A percentile compares a stretch with the other conserved stretches of the same genome.
These are phyloP conservation scores for Penelope pileata DNA, from an alignment of 2,113 vertebrate genomes.

Conservation along the genomic window DNA sequence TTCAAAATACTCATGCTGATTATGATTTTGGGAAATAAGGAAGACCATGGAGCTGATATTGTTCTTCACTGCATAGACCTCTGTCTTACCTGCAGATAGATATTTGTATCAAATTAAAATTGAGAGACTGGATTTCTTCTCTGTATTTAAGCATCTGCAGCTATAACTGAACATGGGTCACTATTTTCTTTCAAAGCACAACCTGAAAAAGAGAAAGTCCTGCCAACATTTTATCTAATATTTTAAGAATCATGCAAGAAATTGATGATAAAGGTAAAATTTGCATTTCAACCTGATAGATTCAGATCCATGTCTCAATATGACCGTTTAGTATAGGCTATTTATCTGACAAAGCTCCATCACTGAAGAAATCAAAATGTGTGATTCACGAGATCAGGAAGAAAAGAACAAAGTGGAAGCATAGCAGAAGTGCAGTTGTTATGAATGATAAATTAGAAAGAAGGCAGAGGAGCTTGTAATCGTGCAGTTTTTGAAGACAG, in stretches of 20 bases:
- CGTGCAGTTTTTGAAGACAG: not conserved
- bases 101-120: not conserved
- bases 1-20: not conserved
- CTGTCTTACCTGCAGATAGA: not conserved
- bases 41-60: not conserved
- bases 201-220: not conserved
- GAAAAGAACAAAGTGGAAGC: not conserved
- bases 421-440: not conserved
- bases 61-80: not conserved
- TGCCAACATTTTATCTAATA: not conserved
- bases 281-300: not conserved
- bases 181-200: not conserved
- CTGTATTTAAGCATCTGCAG: not conserved
- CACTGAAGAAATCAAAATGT: not conserved
- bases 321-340: not conserved
- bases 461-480: not conserved
- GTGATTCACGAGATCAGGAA: not conserved
- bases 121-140: not conserved
- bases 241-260: slow-evolving; percentile 47
- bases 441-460: not conserved
- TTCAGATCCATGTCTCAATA: not conserved
- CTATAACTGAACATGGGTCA: not conserved
- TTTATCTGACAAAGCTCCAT: not conserved
- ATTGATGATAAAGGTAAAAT: slow-evolving; percentile 19
- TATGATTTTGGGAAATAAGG: not conserved